Evolutionary conservation across 1,140 invertebrate species (phyloP), one percentile per base, ranked within the genome.

Genomic region (Diachasmimorpha longicaudata): DNA sequence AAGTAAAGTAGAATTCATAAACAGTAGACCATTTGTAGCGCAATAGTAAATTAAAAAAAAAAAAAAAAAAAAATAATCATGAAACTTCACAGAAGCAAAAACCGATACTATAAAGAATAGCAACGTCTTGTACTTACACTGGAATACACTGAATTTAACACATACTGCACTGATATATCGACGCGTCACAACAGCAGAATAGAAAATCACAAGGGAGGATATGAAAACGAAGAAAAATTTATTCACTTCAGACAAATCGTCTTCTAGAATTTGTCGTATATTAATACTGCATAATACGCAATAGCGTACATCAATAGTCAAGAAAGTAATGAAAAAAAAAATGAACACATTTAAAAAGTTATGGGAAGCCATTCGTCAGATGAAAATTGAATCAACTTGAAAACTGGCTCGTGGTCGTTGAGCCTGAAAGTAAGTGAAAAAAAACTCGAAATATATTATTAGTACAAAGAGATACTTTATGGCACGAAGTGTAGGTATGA

Each of bases 1-100:
- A 84, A 86, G 82, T 87, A 87, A 84, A 69, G 83, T 87, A 87
- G 86, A 79, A 78, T 82, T 84, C 84, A 85, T 86, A 86, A 76
- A 85, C 75, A 81, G 80, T 87, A 87, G 84, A 86, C 82, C 86
- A 87, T 81, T 74, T 82, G 85, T 87, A 87, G 85, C 85, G 85
- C 85, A 87, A 87, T 87, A 87, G 85, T 82, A 73, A 83, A 84
- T 84, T 85, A 85, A 81, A 70, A 46, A 74, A 80, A 82, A 77
- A 75, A 69, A 76, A 76, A 76, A 16, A 78, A 44, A 72, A 69
- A 76, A 44, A 72, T 69, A 72, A 72, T 74, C 9, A 55, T 55
- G 79, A 82, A 85, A 81, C 80, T 77, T 75, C 78, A 70, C 79
- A 82, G 82, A 79, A 81, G 80, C 80, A 31, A 31, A 31, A 75